Evolutionary conservation across 2,797 vertebrate species (phyloP), one percentile per base, ranked within the genome.

Genomic region (Rhodeus uyekii): DNA sequence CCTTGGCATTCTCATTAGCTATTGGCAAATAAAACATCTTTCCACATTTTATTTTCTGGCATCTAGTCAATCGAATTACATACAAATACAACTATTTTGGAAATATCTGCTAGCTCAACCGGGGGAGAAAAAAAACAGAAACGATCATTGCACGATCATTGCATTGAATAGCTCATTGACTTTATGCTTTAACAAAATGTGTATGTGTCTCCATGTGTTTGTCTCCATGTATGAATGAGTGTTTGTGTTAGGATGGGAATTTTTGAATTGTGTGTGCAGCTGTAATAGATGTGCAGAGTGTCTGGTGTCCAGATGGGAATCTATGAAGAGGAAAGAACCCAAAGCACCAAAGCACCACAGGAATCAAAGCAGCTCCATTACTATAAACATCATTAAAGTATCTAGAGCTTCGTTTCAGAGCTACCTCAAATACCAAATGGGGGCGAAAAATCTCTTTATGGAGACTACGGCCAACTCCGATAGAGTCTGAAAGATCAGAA

Each of bases 141-240:
- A 88, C 81, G 79, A 71, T 42, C 16, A 29, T 75, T 60, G 19
- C 46, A 95, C 93, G 92, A 93, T 91, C 93, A 14, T 87, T 91
- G 90, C 90, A 88, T 91, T 95, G 94, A 96, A 96, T 93, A 93
- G 92, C 92, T 89, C 85, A 83, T 93, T 94, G 92, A 95, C 88
- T 87, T 82, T 83, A 88, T 91, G 93, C 90, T 92, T 91, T 92
- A 74, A 88, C 67, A 87, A 87, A 90, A 60, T 29, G 58, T 8
- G 46, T 48, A 89, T 93, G 9, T 93, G 73, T 36, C 50, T 79
- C 55, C 16, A 27, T 3, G 58, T 60, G 89, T 93, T 9, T 93
- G 76, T 38, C 50, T 77, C 48, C 71, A 32, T 58, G 68, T 76
- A 75, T 53, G 60, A 42, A 64, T 55, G 38, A 65, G 48, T 84